Percentiles rank a stretch among this genome's conserved stretches.
phyloP scores from a whole-genome alignment of 2,888 invertebrate genomes.

The Dascillus cervinus region DNA sequence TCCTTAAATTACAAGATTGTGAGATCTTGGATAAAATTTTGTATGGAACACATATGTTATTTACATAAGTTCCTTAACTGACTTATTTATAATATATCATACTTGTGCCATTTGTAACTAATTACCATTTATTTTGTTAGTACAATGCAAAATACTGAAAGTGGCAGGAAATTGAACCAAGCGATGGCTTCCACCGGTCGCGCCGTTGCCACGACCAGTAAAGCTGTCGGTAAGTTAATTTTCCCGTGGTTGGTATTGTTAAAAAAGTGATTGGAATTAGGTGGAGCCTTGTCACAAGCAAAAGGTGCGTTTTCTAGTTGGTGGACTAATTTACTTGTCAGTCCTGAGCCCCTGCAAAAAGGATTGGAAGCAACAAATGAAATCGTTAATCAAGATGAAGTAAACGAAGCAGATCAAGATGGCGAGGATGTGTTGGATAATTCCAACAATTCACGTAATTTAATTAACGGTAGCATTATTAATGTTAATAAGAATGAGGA shows the following conservation, averaged over 20 bases:
- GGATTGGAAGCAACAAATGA: conserved; percentile 23
- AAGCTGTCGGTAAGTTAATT: conserved; percentile 55
- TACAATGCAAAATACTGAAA: conserved; percentile 90
- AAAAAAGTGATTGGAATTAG: conserved; percentile 40
- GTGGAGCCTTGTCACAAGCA: conserved; percentile 82
- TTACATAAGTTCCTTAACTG: too few relatives aligned
- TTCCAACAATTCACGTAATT: too few relatives aligned
- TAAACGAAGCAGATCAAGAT: too few relatives aligned
- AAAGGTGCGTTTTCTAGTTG: conserved; percentile 79
- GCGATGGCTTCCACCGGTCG: conserved; percentile 87
- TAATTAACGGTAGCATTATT: too few relatives aligned
- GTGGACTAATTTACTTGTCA: conserved; percentile 68
- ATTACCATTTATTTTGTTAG: conserved; percentile 44
- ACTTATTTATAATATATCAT: too few relatives aligned
- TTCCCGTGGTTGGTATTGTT: background rate
- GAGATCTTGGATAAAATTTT: conserved; percentile 1
- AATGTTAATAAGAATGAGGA: too few relatives aligned
- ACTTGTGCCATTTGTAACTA: conserved; percentile 1
- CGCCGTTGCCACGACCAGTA: conserved; percentile 74
- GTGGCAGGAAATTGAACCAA: conserved; percentile 87
- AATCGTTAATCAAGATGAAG: too few relatives aligned
- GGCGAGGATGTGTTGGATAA: too few relatives aligned
- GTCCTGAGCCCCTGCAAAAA: conserved; percentile 38
- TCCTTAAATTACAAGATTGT: conserved; percentile 1
- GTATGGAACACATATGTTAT: too few relatives aligned